Evolutionary conservation across 2,113 vertebrate genomes (phyloP), one percentile per base, ranked within the genome.

Genomic region (Marcusenius ussheri): DNA sequence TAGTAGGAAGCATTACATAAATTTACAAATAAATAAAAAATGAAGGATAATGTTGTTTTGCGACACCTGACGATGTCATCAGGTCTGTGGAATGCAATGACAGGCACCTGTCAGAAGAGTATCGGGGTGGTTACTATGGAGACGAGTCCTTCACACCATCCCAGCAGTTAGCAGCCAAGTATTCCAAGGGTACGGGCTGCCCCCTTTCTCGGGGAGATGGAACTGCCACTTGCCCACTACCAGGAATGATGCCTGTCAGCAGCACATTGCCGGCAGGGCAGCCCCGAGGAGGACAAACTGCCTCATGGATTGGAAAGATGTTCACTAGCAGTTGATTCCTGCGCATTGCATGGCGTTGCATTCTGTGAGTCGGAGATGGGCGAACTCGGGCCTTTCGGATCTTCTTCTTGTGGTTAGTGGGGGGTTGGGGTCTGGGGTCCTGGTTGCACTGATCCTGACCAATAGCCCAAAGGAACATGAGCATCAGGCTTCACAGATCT

Each of bases 401-500:
- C 31, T 66, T 88, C n/a, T 42, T 88, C 56, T 88, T 3, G 51
- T 66, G 56, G 86, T 86, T 56, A 7, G 45, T 83, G 27, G 51
- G 62, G 24, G n/a, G 58, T 47, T 42, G 50, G 42, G 24, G 6
- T 47, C 42, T 62, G 51, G 7, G 9, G 24, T 35, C 27, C 49
- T 50, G n/a, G 27, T 7, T 7, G 50, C 31, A 39, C 83, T 17
- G 27, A 51, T 35, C 49, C 13, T 87, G 85, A 50, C 49, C 49
- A 51, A 47, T 5, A 35, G 70, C 19, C 83, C 83, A 45, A 27
- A 21, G 8, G 31, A 31, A 6, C 17, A 90, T 53, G 88, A 47
- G 42, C 83, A 53, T 98, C 95, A 99, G 92, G 97, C 97, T 93
- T 98, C 97, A 5, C 97, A 98, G 10, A 97, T 96, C 92, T 98